Evolutionary conservation across 2,113 vertebrate genomes (phyloP).

Genomic region (Apaloderma vittatum): DNA sequence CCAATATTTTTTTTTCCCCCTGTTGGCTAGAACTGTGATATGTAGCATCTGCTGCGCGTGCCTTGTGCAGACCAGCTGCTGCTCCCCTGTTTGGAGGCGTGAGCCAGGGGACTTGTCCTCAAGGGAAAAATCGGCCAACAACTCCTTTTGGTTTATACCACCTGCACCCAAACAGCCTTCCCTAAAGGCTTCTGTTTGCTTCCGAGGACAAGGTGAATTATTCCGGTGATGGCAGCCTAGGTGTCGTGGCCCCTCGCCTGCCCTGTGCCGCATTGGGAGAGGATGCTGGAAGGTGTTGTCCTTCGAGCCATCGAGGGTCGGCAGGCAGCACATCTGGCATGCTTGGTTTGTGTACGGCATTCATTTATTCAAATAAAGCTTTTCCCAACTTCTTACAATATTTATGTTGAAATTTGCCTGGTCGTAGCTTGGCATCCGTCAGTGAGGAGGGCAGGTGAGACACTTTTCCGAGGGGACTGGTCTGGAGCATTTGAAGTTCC

Average conservation of each 20-base stretch:
- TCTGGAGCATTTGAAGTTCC: not conserved
- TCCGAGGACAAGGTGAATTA: not conserved
- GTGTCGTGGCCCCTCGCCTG: not conserved
- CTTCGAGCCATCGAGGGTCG: fast-evolving
- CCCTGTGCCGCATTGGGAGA: not conserved
- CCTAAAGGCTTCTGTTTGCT: not conserved
- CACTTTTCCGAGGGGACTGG: too few species aligned
- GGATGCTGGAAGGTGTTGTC: not conserved
- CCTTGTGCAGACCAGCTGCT: fast-evolving
- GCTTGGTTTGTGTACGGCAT: not conserved
- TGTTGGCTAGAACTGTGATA: not conserved
- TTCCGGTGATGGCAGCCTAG: not conserved
- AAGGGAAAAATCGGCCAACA: not conserved
- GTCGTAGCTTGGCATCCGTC: not conserved
- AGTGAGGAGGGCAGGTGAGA: not conserved
- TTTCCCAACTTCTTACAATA: not conserved
- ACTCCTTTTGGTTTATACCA: too few species aligned
- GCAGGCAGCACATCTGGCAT: not conserved
- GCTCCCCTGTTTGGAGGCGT: not conserved
- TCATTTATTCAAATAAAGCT: not conserved
- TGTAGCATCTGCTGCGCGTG: fast-evolving
- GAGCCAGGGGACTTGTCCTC: not conserved
- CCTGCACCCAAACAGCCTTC: fast-evolving
- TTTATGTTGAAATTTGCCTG: not conserved
- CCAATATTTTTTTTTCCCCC: not conserved